Evolutionary conservation across 2,888 invertebrate species (phyloP).

Genomic region (Monoplex corrugatus): DNA sequence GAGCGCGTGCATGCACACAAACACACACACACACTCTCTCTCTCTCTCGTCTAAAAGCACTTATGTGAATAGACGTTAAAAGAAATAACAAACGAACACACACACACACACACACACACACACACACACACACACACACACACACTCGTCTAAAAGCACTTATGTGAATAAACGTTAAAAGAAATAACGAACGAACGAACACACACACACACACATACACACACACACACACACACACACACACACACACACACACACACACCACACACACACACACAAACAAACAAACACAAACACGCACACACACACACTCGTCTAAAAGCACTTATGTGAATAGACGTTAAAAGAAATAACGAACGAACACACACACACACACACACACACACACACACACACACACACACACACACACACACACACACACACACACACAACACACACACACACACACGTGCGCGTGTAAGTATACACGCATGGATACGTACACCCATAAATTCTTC

Average conservation of each 20-base stretch:
- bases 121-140: slow-evolving; percentile 1
- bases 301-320: background rate
- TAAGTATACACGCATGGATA: no score
- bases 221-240: slow-evolving; percentile 15
- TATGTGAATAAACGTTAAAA: background rate
- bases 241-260: slow-evolving; percentile 13
- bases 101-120: slow-evolving; percentile 35
- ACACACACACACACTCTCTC: no score
- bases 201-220: background rate
- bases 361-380: background rate
- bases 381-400: background rate
- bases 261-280: slow-evolving; percentile 27
- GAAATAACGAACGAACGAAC: background rate
- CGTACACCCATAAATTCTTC: no score
- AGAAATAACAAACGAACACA: no score
- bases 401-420: slow-evolving; percentile 29
- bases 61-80: no score
- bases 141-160: background rate
- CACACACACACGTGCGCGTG: background rate
- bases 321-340: background rate
- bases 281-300: background rate
- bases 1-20: no score
- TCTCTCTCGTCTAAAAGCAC: no score
- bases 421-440: background rate
- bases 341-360: background rate